Evolutionary conservation across 2,888 invertebrate species (phyloP), one percentile per base, ranked within the genome.

Genomic region (Eledone cirrhosa): DNA sequence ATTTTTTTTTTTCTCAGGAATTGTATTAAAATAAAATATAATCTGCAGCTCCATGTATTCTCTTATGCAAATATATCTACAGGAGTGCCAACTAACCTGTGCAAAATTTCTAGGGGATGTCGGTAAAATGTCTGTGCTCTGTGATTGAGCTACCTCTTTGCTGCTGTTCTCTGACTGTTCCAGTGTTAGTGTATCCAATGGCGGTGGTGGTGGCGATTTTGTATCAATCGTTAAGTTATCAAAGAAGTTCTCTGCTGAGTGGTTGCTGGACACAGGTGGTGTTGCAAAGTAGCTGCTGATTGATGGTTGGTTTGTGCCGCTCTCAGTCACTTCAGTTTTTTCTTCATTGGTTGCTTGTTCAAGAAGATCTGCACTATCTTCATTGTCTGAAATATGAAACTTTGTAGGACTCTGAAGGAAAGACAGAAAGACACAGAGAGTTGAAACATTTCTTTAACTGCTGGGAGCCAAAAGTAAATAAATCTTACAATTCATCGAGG

Each of bases 251-350:
- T 81, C 82, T 27, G 82, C 83, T 79, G 82, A 84, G 63, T 84
- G 83, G 69, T 86, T 84, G 77, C 83, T 81, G 47, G 74, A 31
- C 47, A 72, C 53, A 24, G 75, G 74, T 69, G 80, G 74, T 69
- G 80, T 78, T 48, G 81, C 82, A 83, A 88, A 88, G 77, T 88
- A 88, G 80, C 86, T 87, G 81, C 87, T 88, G 22, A 88, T 69
- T 48, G 63, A 47, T 48, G 76, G 81, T 33, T 76, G 75, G 29
- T 41, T 48, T 13, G 29, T 13, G 33, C 75, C 47, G 11, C 13
- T 13, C 33, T 33, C 69, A 22, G 29, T 22, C 33, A 33, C 31
- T 41, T 33, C 41, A 5, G 69, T 22, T 41, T n/a, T 72, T 31
- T 22, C 69, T 41, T 41, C 33, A 41, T 8, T 41, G 33, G 33